Conservation (phyloP, 1,140 invertebrate genomes). For the Macrosteles quadrilineatus region DNA sequence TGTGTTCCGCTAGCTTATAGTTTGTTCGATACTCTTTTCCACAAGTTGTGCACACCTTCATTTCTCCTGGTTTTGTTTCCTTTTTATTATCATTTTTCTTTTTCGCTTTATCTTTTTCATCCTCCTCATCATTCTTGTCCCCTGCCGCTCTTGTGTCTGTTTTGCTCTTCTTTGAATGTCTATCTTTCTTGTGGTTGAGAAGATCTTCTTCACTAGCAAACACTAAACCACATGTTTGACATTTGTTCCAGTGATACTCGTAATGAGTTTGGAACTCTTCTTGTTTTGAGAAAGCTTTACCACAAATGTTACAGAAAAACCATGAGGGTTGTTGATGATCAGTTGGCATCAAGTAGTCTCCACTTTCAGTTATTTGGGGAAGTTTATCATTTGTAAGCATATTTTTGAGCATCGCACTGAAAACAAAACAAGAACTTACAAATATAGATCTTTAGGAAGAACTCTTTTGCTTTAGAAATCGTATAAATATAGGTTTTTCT, state of each 20-base stretch:
- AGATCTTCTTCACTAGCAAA: conserved; percentile 54
- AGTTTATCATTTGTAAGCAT: neutral
- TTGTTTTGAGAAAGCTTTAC: conserved; percentile 53
- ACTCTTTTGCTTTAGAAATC: too few species aligned
- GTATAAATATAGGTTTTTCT: too few species aligned
- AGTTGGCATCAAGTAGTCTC: conserved; percentile 24
- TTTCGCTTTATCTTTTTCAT: conserved; percentile 39
- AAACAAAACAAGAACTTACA: neutral
- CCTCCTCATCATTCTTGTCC: conserved; percentile 25
- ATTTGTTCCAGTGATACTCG: conserved; percentile 56
- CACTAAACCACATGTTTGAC: conserved; percentile 50
- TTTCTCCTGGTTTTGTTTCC: conserved; percentile 43
- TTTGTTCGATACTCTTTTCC: conserved; percentile 62
- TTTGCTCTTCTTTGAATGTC: conserved; percentile 45
- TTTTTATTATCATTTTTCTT: conserved; percentile 38
- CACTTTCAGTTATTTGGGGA: conserved; percentile 13
- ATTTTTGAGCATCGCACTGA: conserved; percentile 9
- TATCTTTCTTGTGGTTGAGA: conserved; percentile 51
- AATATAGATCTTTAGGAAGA: too few species aligned
- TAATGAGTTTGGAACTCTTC: conserved; percentile 53
- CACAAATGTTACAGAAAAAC: conserved; percentile 58
- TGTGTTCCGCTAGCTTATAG: conserved; percentile 74
- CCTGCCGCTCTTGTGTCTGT: conserved; percentile 21
- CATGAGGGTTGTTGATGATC: conserved; percentile 42
- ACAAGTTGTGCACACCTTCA: conserved; percentile 57